Evolutionary conservation across 2,888 invertebrate species (phyloP), one percentile per base, ranked within the genome.

Genomic region (Drosophila sordidapex): DNA sequence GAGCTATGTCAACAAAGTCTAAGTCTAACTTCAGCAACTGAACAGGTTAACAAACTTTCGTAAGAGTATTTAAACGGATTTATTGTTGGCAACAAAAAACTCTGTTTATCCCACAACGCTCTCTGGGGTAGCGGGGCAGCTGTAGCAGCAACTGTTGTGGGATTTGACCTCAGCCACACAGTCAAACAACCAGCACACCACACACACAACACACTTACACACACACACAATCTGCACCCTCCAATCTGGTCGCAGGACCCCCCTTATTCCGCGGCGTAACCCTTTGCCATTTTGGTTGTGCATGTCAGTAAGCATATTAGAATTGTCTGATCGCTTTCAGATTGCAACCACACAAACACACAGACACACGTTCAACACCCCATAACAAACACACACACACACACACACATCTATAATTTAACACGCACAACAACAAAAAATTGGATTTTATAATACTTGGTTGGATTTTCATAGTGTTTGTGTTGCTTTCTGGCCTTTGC

Each of bases 271-370:
- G 11, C 18, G 10, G 27, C 38, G n/a, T 40, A 57, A 40, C 35
- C 8, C 51, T 21, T 54, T 58, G 31, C 40, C 74, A 71, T 53
- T 71, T 74, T 58, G 68, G 65, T 54, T 81, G 63, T 78, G 61
- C 76, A 79, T 89, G 89, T 88, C 89, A 84, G 66, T 78, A 78
- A 76, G 81, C 72, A 75, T 81, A 84, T 84, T 87, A 81, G 87
- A 89, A 78, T 81, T 76, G 74, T 82, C 77, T 79, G 90, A 89
- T 87, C 87, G 90, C 77, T 71, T 76, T 72, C 82, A 87, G 90
- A 90, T 82, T 90, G 76, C 68, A 63, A 36, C 54, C 73, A 56
- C 56, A 48, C 11, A 36, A 7, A 36, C 38, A 56, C 49, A 25
- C 54, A 38, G 0, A 1, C 46, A 49, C 25, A 40, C 29, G 0